Evolutionary conservation across 2,113 vertebrate species (phyloP), one percentile per base, ranked within the genome.

Genomic region (Pipa parva): DNA sequence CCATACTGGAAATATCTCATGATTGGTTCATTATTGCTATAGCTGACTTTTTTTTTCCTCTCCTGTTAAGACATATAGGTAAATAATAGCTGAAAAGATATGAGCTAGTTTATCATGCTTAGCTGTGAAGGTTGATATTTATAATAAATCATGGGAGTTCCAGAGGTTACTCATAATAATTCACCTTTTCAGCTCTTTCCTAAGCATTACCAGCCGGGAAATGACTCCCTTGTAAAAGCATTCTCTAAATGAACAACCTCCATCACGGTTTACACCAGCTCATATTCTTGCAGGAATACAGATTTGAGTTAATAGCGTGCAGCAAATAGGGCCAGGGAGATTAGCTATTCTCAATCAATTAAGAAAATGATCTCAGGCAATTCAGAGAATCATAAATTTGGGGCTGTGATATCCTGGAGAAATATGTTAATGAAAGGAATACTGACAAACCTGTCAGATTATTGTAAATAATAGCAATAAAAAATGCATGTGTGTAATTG

Each of bases 351-450:
- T 85, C 83, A 89, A 90, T 90, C 89, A 91, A 90, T 86, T 84
- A 88, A 88, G 85, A 83, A 87, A 89, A 89, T 88, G 85, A 85
- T 83, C 83, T 83, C 82, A 79, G 84, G 75, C 76, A 87, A 87
- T 83, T 82, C 88, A 88, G 83, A 78, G 83, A 71, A 78, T 77
- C 79, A 86, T 87, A 89, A 90, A 89, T 92, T 87, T 89, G 80
- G 89, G 90, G 89, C 88, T 82, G 83, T 83, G 76, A 77, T 81
- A 81, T 89, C 89, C 89, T 84, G 80, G 89, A 89, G 88, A 89
- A 89, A 91, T 88, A 90, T 88, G 88, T 88, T 89, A 81, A 80
- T 85, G 79, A 85, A 86, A 86, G 88, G 90, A 90, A 89, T 87
- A 82, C 80, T 84, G 84, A 83, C 78, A 84, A 83, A 85, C 83